These are phyloP conservation scores for Chlorocebus sabaeus DNA, from an alignment of 2,113 vertebrate genomes.

Conservation along the genomic window DNA sequence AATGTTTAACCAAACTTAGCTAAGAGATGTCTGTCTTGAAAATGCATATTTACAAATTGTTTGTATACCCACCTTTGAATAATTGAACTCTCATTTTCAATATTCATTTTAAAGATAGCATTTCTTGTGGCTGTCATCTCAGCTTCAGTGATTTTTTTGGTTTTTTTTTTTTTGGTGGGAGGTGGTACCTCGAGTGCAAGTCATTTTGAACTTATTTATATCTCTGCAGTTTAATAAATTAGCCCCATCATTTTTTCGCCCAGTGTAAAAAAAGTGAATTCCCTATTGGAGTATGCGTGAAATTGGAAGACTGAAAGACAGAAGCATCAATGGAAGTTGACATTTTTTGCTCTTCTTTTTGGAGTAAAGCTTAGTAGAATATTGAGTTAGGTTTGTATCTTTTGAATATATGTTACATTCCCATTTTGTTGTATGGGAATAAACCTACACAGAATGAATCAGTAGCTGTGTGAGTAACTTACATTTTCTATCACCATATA, in stretches of 20 bases:
- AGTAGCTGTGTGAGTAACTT: neutral
- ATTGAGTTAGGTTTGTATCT: slow-evolving; percentile 38
- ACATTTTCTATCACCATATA: too few species aligned
- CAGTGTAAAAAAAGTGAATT: neutral
- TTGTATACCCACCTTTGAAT: neutral
- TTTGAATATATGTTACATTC: neutral
- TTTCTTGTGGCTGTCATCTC: neutral
- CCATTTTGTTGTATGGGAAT: neutral
- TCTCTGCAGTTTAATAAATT: slow-evolving; percentile 7
- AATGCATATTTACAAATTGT: neutral
- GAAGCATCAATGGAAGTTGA: neutral
- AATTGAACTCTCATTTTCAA: slow-evolving; percentile 19
- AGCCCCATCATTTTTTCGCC: neutral
- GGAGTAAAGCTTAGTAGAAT: neutral
- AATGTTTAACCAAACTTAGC: slow-evolving; percentile 4
- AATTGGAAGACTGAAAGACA: neutral
- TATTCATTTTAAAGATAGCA: neutral
- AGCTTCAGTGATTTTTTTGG: neutral
- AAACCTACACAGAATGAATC: neutral
- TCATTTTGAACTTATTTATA: slow-evolving; percentile 30
- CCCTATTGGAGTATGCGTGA: neutral
- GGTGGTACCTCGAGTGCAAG: neutral
- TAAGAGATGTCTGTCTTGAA: neutral
- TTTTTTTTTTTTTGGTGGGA: neutral
- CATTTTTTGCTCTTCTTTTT: slow-evolving; percentile 28